A percentile compares a stretch with the other conserved stretches of the same genome.
Conservation (phyloP, 1,140 invertebrate genomes). For the Notospermus geniculatus region DNA sequence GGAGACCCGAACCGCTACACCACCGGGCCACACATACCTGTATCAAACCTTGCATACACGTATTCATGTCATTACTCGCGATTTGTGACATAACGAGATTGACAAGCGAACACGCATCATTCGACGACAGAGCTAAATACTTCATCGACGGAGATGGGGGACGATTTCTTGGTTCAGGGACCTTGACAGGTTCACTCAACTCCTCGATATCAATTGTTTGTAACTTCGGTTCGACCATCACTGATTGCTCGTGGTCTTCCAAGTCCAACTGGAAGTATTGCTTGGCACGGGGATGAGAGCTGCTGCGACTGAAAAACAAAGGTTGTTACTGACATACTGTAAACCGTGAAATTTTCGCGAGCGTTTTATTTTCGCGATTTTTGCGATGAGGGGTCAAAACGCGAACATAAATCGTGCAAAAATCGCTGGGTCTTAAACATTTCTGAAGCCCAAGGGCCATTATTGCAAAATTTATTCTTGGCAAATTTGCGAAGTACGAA, state of each 20-base stretch:
- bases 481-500: too few species aligned
- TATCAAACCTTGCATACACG: slow-evolving; percentile 66
- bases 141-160: slow-evolving; percentile 50
- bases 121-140: slow-evolving; percentile 31
- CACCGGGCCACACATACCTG: slow-evolving; percentile 58
- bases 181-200: slow-evolving; percentile 47
- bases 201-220: slow-evolving; percentile 58
- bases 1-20: too few species aligned
- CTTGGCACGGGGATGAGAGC: slow-evolving; percentile 35
- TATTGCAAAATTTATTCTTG: too few species aligned
- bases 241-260: slow-evolving; percentile 36
- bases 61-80: slow-evolving; percentile 65
- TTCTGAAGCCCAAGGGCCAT: too few species aligned
- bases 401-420: too few species aligned
- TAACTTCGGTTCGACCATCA: slow-evolving; percentile 53
- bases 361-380: too few species aligned
- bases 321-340: too few species aligned
- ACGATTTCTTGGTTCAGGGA: slow-evolving; percentile 45
- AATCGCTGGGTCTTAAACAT: too few species aligned
- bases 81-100: slow-evolving; percentile 66
- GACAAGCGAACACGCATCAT: slow-evolving; percentile 52
- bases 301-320: not conserved
- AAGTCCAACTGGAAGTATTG: slow-evolving; percentile 48
- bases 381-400: too few species aligned
- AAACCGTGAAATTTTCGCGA: too few species aligned